A percentile compares a stretch with the other conserved stretches of the same genome.
These are phyloP conservation scores for Trogon melanurus DNA, from an alignment of 2,113 vertebrate genomes.

Conservation along the genomic window DNA sequence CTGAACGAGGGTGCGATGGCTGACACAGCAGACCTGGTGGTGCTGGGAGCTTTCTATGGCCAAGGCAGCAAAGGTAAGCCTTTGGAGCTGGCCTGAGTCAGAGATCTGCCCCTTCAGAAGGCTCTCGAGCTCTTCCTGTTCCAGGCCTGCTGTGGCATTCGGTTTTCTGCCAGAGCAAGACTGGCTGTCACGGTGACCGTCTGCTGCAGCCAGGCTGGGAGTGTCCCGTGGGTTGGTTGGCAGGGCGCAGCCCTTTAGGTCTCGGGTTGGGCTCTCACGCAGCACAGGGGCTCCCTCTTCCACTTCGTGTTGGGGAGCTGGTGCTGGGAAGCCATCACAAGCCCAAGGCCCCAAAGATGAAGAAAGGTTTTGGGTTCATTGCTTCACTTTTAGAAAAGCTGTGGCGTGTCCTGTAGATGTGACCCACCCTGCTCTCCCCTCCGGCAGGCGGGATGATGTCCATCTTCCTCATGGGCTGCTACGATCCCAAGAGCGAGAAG, in stretches of 20 bases:
- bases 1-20: slow-evolving; percentile 97
- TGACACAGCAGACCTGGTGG: slow-evolving; percentile 95
- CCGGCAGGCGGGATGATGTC: slow-evolving; percentile 96
- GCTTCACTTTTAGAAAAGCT: not conserved
- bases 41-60: slow-evolving; percentile 96
- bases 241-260: not conserved
- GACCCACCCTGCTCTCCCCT: not conserved
- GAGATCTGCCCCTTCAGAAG: not conserved
- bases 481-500: slow-evolving; percentile 88
- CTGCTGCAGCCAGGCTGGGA: not conserved
- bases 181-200: not conserved
- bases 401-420: not conserved
- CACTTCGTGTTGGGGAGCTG: not conserved
- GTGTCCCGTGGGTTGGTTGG: not conserved
- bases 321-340: not conserved
- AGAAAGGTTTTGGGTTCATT: not conserved
- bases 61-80: slow-evolving; percentile 92
- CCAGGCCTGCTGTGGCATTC: not conserved
- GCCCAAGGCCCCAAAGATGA: not conserved
- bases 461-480: slow-evolving; percentile 98
- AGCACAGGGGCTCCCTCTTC: not conserved
- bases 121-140: not conserved
- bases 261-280: not conserved
- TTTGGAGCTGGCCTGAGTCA: not conserved
- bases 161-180: not conserved